Evolutionary conservation across 2,113 vertebrate species (phyloP).

Genomic region (Seriola quinqueradiata): DNA sequence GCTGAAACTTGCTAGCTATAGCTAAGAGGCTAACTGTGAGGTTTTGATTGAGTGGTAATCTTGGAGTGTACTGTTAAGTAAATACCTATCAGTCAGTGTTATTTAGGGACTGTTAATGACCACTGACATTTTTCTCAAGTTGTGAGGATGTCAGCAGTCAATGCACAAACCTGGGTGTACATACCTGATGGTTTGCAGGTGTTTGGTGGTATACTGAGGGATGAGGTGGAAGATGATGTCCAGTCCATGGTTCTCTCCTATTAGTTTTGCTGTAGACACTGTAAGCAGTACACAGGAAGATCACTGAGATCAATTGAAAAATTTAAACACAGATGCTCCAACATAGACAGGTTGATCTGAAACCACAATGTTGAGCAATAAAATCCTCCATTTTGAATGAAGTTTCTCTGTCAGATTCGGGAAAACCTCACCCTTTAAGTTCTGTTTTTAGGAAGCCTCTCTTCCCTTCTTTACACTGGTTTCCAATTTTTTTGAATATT

Average conservation of each 20-base stretch:
- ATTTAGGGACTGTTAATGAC: not conserved
- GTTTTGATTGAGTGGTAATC: not conserved
- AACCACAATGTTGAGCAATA: too few relatives aligned
- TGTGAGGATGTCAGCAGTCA: not conserved
- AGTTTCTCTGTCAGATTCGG: not conserved
- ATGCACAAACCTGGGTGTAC: conserved; percentile 47
- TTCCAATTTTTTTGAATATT: too few relatives aligned
- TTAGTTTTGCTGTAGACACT: conserved; percentile 88
- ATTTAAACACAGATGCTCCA: not conserved
- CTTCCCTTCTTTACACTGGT: too few relatives aligned
- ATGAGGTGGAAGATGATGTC: conserved; percentile 90
- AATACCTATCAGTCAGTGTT: not conserved
- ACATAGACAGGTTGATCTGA: not conserved
- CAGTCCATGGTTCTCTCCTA: conserved; percentile 90
- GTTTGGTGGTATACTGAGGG: conserved; percentile 85
- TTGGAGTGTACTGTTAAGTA: not conserved
- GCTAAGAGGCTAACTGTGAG: not conserved
- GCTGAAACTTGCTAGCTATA: not conserved
- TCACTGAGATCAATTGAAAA: not conserved
- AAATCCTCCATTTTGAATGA: not conserved
- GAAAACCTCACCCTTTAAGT: not conserved
- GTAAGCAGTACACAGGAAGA: conserved; percentile 21
- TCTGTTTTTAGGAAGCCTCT: too few relatives aligned
- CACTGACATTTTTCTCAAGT: not conserved
- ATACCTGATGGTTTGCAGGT: conserved; percentile 88